A percentile compares a stretch with the other conserved stretches of the same genome.
Conservation (phyloP, 1,140 invertebrate genomes). For the Reticulitermes speratus region DNA sequence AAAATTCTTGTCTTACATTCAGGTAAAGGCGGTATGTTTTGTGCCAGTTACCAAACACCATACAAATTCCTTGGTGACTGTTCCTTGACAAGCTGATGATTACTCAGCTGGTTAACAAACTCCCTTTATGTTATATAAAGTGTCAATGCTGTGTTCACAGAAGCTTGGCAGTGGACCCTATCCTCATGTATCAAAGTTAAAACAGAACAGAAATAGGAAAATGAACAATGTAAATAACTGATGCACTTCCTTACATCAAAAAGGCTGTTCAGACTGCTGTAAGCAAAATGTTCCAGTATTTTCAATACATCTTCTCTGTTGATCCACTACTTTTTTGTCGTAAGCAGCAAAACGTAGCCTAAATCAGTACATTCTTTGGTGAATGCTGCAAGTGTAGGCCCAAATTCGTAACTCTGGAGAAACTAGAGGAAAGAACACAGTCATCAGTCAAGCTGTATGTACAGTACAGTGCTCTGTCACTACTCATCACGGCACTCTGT, state of each 20-base stretch:
- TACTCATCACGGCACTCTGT: not conserved
- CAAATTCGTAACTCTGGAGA: constrained; percentile 14
- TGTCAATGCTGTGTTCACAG: too few species aligned
- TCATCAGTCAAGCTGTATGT: not conserved
- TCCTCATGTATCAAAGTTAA: not conserved
- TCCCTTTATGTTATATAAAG: too few species aligned
- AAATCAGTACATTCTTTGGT: not conserved
- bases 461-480: too few species aligned
- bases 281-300: constrained; percentile 14
- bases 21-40: too few species aligned
- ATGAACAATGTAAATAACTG: not conserved
- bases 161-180: too few species aligned
- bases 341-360: not conserved
- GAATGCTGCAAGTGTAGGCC: not conserved
- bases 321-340: constrained; percentile 4
- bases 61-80: too few species aligned
- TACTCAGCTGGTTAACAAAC: too few species aligned
- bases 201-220: not conserved
- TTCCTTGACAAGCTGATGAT: too few species aligned
- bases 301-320: not conserved
- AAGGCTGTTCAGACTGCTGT: not conserved
- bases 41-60: too few species aligned
- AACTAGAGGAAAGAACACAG: not conserved
- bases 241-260: not conserved
- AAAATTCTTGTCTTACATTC: too few species aligned